Evolutionary conservation across 2,888 invertebrate species (phyloP).

Genomic region (Stenichneumon culpator): DNA sequence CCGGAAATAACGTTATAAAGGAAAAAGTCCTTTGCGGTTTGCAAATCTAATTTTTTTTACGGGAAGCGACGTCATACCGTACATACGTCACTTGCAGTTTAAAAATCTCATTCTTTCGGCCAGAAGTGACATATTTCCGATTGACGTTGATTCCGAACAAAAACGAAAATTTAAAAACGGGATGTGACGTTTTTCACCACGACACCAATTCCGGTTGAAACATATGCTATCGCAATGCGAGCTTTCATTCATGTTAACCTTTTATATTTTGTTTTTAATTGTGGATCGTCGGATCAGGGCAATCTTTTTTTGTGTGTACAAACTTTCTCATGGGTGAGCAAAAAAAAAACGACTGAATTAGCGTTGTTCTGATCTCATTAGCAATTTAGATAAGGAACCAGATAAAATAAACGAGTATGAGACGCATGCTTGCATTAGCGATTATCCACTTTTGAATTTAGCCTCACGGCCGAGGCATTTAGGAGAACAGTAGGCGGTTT

Average conservation of each 20-base stretch:
- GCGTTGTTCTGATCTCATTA: slow-evolving; percentile 22
- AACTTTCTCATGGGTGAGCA: background rate
- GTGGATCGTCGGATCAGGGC: background rate
- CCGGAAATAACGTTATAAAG: no score
- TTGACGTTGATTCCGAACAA: no score
- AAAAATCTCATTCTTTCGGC: no score
- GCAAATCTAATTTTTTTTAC: no score
- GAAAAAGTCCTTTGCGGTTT: no score
- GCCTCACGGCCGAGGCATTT: background rate
- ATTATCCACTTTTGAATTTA: slow-evolving; percentile 5
- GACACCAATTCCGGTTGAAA: no score
- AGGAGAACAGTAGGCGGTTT: slow-evolving; percentile 18
- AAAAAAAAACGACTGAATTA: background rate
- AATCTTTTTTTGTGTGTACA: background rate
- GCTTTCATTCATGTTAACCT: background rate
- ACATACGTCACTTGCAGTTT: no score
- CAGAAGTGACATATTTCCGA: no score
- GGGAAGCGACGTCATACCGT: no score
- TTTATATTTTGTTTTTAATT: background rate
- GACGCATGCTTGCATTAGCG: background rate
- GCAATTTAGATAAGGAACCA: slow-evolving; percentile 24
- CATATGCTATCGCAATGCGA: no score
- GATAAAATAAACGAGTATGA: background rate
- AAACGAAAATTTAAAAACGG: no score
- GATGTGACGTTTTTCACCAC: no score